Evolutionary conservation across 2,888 invertebrate species (phyloP), one percentile per base, ranked within the genome.

Genomic region (Machimus atricapillus): DNA sequence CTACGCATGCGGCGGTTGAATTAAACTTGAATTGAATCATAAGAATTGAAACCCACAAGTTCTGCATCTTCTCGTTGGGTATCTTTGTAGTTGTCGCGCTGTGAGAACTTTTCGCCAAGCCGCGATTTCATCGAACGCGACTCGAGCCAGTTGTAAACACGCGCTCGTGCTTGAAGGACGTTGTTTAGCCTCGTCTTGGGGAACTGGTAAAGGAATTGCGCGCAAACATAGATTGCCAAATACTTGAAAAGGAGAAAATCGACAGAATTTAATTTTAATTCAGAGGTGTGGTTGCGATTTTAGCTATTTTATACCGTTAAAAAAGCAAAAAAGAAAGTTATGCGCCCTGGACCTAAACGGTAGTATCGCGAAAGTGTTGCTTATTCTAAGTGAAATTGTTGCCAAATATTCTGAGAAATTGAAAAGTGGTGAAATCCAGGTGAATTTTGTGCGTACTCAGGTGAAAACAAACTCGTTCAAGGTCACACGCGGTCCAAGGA

Each of bases 141-240:
- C 66, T 19, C 27, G 31, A 81, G 12, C 31, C 56, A 81, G 81
- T 81, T 81, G 81, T 81, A 81, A 81, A 81, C 81, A 81, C 81
- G 81, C 81, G 81, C 52, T 52, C 81, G 81, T 31, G 81, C 6
- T 56, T 56, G 56, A 81, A 23, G 34, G 81, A 37, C 37, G 81
- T 81, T 56, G 6, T 56, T 52, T 34, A 27, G 66, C 4, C 12
- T n/a, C 23, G 66, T 23, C 8, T 81, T 56, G 7, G 27, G 34
- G 27, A 56, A 4, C 14, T 81, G 16, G 81, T 31, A 19, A 27
- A 52, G 46, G 31, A 56, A 56, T 81, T 81, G 52, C 81, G 81
- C 81, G 81, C 52, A 81, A 81, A 56, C 34, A 81, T 52, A 56
- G 58, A 31, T 66, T 66, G 66, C 66, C 27, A 66, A 66, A 27